These are phyloP conservation scores for Drosophila limbata DNA, from an alignment of 2,888 invertebrate species.

Conservation along the genomic window DNA sequence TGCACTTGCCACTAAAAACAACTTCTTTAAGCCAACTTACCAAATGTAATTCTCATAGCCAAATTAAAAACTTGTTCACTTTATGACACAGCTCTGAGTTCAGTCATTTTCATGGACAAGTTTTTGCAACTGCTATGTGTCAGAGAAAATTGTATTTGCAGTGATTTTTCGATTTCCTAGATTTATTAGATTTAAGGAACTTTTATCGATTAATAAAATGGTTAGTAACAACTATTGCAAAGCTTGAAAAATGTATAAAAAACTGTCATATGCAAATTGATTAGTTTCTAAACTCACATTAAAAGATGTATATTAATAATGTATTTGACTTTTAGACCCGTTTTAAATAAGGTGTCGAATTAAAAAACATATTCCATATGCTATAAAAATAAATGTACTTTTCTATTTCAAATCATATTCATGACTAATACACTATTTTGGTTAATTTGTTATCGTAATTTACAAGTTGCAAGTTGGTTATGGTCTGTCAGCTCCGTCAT, in stretches of 20 bases:
- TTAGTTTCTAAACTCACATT: background rate
- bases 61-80: constrained; percentile 36
- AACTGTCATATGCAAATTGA: background rate
- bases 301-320: background rate
- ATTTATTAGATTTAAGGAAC: too few species aligned
- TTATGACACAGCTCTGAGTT: constrained; percentile 5
- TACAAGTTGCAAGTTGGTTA: constrained; percentile 9
- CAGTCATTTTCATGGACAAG: background rate
- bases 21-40: constrained; percentile 14
- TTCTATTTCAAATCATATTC: background rate
- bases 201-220: too few species aligned
- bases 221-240: too few species aligned
- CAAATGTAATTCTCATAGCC: constrained; percentile 17
- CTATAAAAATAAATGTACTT: background rate
- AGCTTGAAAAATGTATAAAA: background rate
- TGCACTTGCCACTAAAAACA: constrained; percentile 26
- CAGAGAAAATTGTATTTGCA: background rate
- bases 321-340: background rate
- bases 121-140: background rate
- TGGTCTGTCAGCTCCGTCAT: constrained; percentile 23
- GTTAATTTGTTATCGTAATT: constrained; percentile 1
- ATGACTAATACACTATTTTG: background rate
- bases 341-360: too few species aligned
- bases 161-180: too few species aligned
- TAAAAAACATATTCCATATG: background rate